Evolutionary conservation across 2,888 invertebrate species (phyloP).

Genomic region (Synergus umbraculus): DNA sequence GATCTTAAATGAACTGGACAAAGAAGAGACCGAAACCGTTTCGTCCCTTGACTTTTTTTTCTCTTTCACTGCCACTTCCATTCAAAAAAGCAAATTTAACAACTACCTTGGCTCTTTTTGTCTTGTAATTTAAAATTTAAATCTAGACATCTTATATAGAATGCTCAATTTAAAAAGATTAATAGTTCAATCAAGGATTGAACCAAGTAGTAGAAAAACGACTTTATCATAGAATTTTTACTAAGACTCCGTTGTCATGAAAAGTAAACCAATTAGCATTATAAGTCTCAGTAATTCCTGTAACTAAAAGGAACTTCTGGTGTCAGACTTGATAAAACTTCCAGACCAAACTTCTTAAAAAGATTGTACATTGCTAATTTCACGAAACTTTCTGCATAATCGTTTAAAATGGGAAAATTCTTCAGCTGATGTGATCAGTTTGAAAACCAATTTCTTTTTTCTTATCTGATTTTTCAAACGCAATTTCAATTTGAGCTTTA

Average conservation of each 20-base stretch:
- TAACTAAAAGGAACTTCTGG: conserved; percentile 28
- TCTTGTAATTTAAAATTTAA: not conserved
- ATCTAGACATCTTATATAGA: not conserved
- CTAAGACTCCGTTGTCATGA: conserved; percentile 25
- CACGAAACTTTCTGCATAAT: conserved; percentile 13
- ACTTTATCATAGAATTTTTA: conserved; percentile 15
- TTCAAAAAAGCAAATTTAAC: conserved; percentile 14
- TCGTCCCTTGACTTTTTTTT: conserved; percentile 15
- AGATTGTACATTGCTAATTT: conserved; percentile 26
- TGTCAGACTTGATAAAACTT: conserved; percentile 25
- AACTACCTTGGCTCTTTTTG: conserved; percentile 5
- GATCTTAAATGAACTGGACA: conserved; percentile 49
- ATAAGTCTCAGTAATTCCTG: conserved; percentile 20
- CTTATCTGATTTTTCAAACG: not conserved
- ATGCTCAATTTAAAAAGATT: not conserved
- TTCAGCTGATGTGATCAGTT: not conserved
- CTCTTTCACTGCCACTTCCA: not conserved
- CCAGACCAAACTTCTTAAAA: not conserved
- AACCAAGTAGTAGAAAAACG: conserved; percentile 15
- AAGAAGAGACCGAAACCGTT: conserved; percentile 43
- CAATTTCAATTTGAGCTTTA: not conserved
- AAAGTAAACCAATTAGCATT: conserved; percentile 41
- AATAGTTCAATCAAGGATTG: not conserved
- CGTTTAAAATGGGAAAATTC: not conserved
- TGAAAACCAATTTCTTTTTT: not conserved